Evolutionary conservation across 2,797 vertebrate species (phyloP).

Genomic region (Poeciliopsis presidionis): DNA sequence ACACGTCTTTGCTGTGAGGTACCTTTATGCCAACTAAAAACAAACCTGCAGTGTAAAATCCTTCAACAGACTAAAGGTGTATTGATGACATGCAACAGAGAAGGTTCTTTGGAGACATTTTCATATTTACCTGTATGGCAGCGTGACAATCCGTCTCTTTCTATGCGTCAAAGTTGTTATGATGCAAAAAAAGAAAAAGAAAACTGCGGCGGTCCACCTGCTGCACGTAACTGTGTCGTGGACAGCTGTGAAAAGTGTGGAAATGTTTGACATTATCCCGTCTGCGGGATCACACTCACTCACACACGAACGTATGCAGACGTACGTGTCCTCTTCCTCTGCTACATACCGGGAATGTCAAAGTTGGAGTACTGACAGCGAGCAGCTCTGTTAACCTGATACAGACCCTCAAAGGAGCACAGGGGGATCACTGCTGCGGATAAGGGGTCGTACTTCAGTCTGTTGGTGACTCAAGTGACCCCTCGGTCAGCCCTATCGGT

Average conservation of each 20-base stretch:
- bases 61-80: not conserved
- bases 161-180: not conserved
- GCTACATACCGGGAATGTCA: conserved; percentile 42
- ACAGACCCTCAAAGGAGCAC: conserved; percentile 14
- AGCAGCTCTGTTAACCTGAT: conserved; percentile 49
- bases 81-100: not conserved
- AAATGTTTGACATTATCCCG: conserved; percentile 25
- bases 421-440: conserved; percentile 19
- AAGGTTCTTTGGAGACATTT: not conserved
- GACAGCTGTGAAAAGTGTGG: conserved; percentile 21
- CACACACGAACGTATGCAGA: too few relatives aligned
- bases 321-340: conserved; percentile 31
- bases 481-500: conserved; percentile 32
- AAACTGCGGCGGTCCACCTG: conserved; percentile 5
- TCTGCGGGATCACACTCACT: conserved; percentile 19
- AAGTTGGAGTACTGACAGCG: conserved; percentile 27
- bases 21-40: not conserved
- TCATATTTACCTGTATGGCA: not conserved
- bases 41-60: not conserved
- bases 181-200: not conserved
- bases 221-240: conserved; percentile 15
- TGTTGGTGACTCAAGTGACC: conserved; percentile 48
- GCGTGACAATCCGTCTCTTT: not conserved
- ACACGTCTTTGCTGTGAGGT: not conserved
- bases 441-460: conserved; percentile 36